phyloP scores from a whole-genome alignment of 2,797 vertebrate genomes.

The Gobio occitaniae region DNA sequence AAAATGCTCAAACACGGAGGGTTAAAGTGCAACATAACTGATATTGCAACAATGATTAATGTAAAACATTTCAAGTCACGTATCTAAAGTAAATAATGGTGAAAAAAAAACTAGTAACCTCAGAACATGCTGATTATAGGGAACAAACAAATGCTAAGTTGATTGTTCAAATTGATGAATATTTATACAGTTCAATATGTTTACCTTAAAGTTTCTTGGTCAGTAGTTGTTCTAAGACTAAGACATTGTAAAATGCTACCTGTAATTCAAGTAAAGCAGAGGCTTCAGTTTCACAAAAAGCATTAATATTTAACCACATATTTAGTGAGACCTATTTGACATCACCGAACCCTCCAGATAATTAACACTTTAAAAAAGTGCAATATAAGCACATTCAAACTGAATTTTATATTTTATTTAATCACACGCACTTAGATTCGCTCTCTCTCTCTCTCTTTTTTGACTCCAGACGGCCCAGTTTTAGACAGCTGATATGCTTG shows the following conservation, averaged over 20 bases:
- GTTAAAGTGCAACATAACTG: slow-evolving; percentile 42
- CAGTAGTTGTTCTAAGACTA: slow-evolving; percentile 12
- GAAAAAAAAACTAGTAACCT: neutral
- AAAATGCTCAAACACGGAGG: neutral
- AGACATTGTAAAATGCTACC: slow-evolving; percentile 39
- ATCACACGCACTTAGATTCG: neutral
- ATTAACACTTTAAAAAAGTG: slow-evolving; percentile 48
- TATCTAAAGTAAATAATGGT: neutral
- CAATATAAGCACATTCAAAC: neutral
- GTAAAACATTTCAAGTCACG: neutral
- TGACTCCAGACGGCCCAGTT: slow-evolving; percentile 14
- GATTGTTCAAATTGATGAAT: neutral
- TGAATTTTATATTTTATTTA: neutral
- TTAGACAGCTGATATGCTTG: slow-evolving; percentile 24
- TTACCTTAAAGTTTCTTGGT: neutral
- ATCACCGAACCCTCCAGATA: slow-evolving; percentile 40
- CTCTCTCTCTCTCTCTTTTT: neutral
- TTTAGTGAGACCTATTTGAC: slow-evolving; percentile 56
- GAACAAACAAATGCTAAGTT: neutral
- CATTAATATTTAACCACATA: slow-evolving; percentile 61
- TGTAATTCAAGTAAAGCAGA: slow-evolving; percentile 56
- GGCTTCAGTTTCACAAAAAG: slow-evolving; percentile 53
- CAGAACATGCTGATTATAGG: neutral
- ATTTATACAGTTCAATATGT: neutral
- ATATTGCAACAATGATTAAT: slow-evolving; percentile 12